Evolutionary conservation across 2,113 vertebrate genomes (phyloP).

Genomic region (Lates calcarifer): DNA sequence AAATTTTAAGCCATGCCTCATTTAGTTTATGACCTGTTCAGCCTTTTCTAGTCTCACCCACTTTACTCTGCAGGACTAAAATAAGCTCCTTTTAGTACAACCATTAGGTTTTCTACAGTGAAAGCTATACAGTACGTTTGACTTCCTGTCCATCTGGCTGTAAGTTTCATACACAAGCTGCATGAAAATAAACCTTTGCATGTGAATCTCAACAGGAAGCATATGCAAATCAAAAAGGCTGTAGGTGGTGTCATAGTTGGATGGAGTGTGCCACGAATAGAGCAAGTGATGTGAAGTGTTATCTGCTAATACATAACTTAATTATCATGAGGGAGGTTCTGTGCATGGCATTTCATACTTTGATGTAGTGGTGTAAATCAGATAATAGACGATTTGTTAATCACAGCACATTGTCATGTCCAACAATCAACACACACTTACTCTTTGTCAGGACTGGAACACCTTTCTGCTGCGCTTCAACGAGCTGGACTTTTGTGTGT

Average conservation of each 20-base stretch:
- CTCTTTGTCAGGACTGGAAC: slow-evolving; percentile 93
- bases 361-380: not conserved
- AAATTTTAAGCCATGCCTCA: not conserved
- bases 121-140: not conserved
- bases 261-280: not conserved
- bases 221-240: slow-evolving; percentile 22
- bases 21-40: not conserved
- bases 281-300: not conserved
- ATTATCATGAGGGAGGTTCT: not conserved
- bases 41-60: not conserved
- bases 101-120: not conserved
- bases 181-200: slow-evolving; percentile 34
- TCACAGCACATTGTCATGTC: not conserved
- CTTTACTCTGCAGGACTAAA: not conserved
- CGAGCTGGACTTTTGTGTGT: slow-evolving; percentile 97
- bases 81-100: not conserved
- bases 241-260: accelerated
- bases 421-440: not conserved
- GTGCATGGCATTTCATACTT: not conserved
- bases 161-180: not conserved
- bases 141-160: not conserved
- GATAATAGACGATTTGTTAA: not conserved
- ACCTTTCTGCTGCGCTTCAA: slow-evolving; percentile 96
- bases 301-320: not conserved
- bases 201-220: not conserved